A percentile compares a stretch with the other conserved stretches of the same genome.
These are phyloP conservation scores for Camponotus vicinus DNA, from an alignment of 1,140 invertebrate species.

Conservation along the genomic window DNA sequence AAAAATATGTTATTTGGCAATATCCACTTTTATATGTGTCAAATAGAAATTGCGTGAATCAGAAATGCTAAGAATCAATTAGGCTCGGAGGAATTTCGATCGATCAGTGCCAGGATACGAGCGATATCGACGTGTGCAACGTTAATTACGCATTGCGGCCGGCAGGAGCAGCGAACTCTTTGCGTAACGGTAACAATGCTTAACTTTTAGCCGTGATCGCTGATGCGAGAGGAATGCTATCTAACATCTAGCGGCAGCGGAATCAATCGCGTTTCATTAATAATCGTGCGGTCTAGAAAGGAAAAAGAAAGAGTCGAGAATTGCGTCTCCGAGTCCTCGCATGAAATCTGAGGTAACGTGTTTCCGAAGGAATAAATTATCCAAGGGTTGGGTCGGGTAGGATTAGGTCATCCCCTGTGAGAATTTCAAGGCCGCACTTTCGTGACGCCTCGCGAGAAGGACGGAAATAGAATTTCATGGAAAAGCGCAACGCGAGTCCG, in stretches of 20 bases:
- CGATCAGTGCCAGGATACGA: neutral
- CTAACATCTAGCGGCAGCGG: conserved; percentile 44
- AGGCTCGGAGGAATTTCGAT: neutral
- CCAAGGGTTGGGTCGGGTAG: neutral
- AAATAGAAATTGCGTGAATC: neutral
- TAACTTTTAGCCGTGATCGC: conserved; percentile 48
- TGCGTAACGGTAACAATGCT: conserved; percentile 51
- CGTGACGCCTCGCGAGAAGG: neutral
- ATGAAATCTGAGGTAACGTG: neutral
- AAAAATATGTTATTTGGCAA: neutral
- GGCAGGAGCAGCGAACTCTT: conserved; percentile 11
- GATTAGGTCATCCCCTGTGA: conserved; percentile 9
- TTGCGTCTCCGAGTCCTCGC: conserved; percentile 3
- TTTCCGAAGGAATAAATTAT: neutral
- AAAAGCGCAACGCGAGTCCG: neutral
- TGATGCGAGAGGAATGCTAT: conserved; percentile 50
- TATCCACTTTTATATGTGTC: neutral
- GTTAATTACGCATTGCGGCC: conserved; percentile 35
- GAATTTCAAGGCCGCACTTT: conserved; percentile 44
- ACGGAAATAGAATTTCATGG: conserved; percentile 40
- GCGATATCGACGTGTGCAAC: conserved; percentile 16
- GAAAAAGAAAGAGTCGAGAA: conserved; percentile 17
- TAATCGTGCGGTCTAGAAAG: neutral
- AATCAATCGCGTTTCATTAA: conserved; percentile 47
- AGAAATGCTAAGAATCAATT: neutral